Conservation (phyloP, 2,113 vertebrate species). For the Poicephalus meyeri region DNA sequence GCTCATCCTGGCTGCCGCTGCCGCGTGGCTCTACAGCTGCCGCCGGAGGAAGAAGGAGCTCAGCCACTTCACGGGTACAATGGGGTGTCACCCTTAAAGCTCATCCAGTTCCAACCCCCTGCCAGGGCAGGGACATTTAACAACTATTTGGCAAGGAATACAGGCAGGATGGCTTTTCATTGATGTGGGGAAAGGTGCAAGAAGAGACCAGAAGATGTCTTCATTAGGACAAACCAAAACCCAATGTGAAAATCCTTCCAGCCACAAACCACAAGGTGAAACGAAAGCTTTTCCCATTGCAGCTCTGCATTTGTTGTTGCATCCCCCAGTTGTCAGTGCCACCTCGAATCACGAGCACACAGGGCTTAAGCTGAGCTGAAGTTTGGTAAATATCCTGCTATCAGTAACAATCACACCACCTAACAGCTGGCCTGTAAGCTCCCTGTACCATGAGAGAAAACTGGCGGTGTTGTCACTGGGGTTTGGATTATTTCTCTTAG, state of each 20-base stretch:
- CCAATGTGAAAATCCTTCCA: not conserved
- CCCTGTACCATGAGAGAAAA: not conserved
- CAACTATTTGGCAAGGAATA: not conserved
- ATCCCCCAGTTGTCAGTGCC: fast-evolving
- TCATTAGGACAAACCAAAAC: not conserved
- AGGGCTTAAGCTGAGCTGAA: not conserved
- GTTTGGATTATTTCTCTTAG: not conserved
- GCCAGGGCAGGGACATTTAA: not conserved
- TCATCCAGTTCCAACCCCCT: not conserved
- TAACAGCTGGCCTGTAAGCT: not conserved
- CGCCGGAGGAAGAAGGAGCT: too few species aligned
- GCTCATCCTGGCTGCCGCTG: too few species aligned
- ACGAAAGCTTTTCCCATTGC: not conserved
- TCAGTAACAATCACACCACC: not conserved
- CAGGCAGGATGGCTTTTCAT: fast-evolving
- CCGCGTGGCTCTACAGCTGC: too few species aligned
- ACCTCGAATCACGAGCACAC: fast-evolving
- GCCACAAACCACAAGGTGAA: not conserved
- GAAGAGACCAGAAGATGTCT: not conserved
- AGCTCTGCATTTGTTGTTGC: fast-evolving
- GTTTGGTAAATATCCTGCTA: fast-evolving
- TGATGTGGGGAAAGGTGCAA: not conserved
- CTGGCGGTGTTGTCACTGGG: not conserved
- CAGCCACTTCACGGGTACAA: too few species aligned
- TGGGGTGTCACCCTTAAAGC: too few species aligned